These are phyloP conservation scores for Pardalotus punctatus DNA, from an alignment of 2,113 vertebrate genomes.

Conservation along the genomic window DNA sequence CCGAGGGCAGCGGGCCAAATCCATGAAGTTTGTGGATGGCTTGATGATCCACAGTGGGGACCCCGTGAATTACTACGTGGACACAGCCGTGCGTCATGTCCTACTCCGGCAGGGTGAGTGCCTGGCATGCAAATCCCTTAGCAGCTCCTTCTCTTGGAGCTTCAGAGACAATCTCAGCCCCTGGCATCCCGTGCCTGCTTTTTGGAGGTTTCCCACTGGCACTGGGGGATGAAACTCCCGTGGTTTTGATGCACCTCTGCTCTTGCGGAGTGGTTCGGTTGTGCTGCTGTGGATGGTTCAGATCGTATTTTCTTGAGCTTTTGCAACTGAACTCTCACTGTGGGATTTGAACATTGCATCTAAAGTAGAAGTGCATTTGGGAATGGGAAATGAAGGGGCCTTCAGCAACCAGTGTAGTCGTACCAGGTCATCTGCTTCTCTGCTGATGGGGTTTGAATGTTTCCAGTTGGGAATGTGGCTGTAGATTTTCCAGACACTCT, in stretches of 20 bases:
- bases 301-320: not conserved
- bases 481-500: not conserved
- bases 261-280: not conserved
- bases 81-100: slow-evolving; percentile 95
- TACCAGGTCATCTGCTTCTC: not conserved
- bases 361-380: not conserved
- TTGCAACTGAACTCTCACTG: fast-evolving
- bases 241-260: not conserved
- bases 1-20: slow-evolving; percentile 94
- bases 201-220: not conserved
- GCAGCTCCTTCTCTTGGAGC: too few relatives aligned
- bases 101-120: slow-evolving; percentile 93
- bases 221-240: fast-evolving
- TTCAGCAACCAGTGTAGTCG: not conserved
- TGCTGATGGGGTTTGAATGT: not conserved
- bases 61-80: slow-evolving; percentile 98
- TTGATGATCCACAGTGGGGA: slow-evolving; percentile 99
- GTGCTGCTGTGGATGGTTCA: not conserved
- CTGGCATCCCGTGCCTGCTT: fast-evolving
- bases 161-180: not conserved
- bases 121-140: not conserved
- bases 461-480: not conserved
- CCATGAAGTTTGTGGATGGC: slow-evolving; percentile 99
- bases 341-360: fast-evolving
- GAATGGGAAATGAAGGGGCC: not conserved